These are phyloP conservation scores for Loris lydekkerianus DNA, from an alignment of 2,797 vertebrate species.

Conservation along the genomic window DNA sequence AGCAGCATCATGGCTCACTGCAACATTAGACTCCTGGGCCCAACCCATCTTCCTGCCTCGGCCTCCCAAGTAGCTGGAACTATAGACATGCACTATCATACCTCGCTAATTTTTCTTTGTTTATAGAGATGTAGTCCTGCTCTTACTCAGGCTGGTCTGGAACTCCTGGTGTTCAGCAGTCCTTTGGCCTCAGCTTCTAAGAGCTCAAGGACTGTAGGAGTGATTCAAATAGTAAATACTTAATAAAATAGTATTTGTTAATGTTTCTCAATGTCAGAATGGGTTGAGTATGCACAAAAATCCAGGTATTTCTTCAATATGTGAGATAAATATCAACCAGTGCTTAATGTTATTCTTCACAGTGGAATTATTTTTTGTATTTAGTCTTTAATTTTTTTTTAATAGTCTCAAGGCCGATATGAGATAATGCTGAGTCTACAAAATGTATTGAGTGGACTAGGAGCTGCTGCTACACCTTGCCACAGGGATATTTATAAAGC, in stretches of 20 bases:
- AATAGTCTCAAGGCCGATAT: constrained; percentile 96
- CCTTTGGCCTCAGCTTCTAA: too few relatives aligned
- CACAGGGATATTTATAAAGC: constrained; percentile 97
- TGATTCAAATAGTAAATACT: constrained; percentile 7
- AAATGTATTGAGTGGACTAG: constrained; percentile 93
- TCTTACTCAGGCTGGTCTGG: too few relatives aligned
- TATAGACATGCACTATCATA: background rate
- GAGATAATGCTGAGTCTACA: constrained; percentile 96
- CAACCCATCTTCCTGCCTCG: background rate
- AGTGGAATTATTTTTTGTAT: background rate
- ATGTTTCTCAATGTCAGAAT: constrained; percentile 54
- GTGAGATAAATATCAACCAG: background rate
- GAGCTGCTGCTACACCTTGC: constrained; percentile 90
- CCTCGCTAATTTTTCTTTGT: background rate
- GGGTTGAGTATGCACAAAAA: constrained; percentile 13
- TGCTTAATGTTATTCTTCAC: constrained; percentile 46
- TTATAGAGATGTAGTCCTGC: too few relatives aligned
- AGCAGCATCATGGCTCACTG: background rate
- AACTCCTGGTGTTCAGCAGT: too few relatives aligned
- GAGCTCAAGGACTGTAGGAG: too few relatives aligned
- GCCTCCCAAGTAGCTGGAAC: background rate
- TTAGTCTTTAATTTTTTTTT: constrained; percentile 63
- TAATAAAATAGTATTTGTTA: constrained; percentile 28
- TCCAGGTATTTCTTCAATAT: constrained; percentile 35
- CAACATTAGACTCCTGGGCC: background rate